Evolutionary conservation across 1,140 invertebrate species (phyloP), one percentile per base, ranked within the genome.

Genomic region (Chrysopa pallens): DNA sequence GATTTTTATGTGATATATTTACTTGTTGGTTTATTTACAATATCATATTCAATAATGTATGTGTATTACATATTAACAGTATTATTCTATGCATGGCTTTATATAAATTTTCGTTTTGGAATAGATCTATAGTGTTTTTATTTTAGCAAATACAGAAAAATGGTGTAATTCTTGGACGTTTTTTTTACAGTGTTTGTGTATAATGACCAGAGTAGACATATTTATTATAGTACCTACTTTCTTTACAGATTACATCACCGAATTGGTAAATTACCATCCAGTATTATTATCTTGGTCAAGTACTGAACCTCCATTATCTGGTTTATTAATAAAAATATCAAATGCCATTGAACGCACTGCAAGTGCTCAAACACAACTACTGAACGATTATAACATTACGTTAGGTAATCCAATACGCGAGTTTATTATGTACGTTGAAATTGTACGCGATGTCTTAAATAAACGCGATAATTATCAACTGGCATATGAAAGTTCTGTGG

Each of bases 381-480:
- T 73, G 15, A 62, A 64, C 43, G 57, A 54, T 43, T 57, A 63
- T 48, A 45, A 60, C 8, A 57, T 50, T 39, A 51, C 48, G 23
- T 50, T 63, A 15, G 52, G 53, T 1, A 65, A 61, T 45, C 75
- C 78, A 8, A 65, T 81, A 45, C 70, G 72, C 50, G 80, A 84
- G 50, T 83, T 82, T 48, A 58, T 79, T 9, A 60, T 73, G 33
- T 83, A 82, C 51, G 66, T 79, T 41, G 78, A 76, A 44, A 70
- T 75, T 15, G 72, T 76, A 0, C 74, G 79, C 59, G 77, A 78
- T 52, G 75, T 76, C n/a, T 52, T 82, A 40, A 55, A 63, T 35
- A 67, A 74, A 42, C 61, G 80, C 36, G 79, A 84, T 54, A 63
- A 64, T n/a, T 72, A 78, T 56, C 78, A 82, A 56, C 70, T 71